Percentiles rank a stretch among this genome's conserved stretches.
phyloP scores from a whole-genome alignment of 2,113 vertebrate species.

The Athene cunicularia region DNA sequence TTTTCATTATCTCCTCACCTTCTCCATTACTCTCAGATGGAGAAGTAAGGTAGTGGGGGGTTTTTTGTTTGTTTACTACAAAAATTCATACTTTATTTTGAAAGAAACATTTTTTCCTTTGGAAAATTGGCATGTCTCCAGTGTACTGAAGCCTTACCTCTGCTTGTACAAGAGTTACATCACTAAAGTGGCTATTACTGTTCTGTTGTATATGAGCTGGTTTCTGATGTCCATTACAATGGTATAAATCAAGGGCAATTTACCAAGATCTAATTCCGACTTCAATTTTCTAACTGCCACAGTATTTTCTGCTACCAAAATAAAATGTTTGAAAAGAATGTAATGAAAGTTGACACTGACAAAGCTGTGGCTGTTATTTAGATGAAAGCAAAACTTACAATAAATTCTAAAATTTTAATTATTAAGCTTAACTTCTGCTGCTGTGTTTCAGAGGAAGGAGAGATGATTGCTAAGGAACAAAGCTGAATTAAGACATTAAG shows the following conservation, averaged over 20 bases:
- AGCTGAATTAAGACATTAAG: conserved; percentile 28
- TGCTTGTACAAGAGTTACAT: neutral
- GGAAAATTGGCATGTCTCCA: neutral
- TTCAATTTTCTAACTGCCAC: neutral
- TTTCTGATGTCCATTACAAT: neutral
- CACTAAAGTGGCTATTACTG: neutral
- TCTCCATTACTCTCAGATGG: neutral
- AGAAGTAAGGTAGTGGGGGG: neutral
- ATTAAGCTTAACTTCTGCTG: conserved; percentile 14
- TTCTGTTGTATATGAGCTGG: neutral
- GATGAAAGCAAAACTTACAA: neutral
- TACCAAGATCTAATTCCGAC: neutral
- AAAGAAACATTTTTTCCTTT: neutral
- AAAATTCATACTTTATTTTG: neutral
- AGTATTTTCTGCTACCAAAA: neutral
- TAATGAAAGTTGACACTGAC: neutral
- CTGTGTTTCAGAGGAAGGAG: neutral
- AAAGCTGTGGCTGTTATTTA: neutral
- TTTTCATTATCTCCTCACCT: neutral
- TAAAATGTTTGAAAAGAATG: neutral
- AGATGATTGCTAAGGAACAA: neutral
- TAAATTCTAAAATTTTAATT: conserved; percentile 30
- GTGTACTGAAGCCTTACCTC: neutral
- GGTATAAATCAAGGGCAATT: neutral
- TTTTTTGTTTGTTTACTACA: neutral